phyloP scores from a whole-genome alignment of 2,797 vertebrate genomes.

The Selene dorsalis region DNA sequence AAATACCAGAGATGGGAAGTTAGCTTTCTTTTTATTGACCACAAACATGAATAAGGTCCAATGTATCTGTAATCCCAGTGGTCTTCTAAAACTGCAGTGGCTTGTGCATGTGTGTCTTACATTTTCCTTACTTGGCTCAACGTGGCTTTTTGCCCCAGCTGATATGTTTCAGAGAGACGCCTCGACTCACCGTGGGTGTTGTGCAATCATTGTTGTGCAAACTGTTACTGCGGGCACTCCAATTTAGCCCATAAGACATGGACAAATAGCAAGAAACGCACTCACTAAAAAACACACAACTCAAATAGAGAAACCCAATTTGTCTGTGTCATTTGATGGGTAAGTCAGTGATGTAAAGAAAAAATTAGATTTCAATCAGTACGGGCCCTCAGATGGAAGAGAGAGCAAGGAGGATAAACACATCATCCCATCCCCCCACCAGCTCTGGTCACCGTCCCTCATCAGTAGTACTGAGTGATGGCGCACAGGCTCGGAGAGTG shows the following conservation, averaged over 20 bases:
- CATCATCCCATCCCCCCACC: conserved; percentile 68
- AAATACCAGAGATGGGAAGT: conserved; percentile 37
- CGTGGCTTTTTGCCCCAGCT: conserved; percentile 40
- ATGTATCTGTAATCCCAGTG: conserved; percentile 26
- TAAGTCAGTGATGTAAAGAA: background rate
- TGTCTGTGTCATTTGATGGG: conserved; percentile 7
- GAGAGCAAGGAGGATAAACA: conserved; percentile 49
- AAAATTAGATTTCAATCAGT: conserved; percentile 22
- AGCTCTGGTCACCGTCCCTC: conserved; percentile 72
- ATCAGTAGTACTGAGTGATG: conserved; percentile 81
- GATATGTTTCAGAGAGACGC: conserved; percentile 51
- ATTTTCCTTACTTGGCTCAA: conserved; percentile 51
- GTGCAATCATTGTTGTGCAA: conserved; percentile 65
- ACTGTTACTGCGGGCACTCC: conserved; percentile 39
- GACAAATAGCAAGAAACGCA: conserved; percentile 30
- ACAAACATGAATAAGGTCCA: conserved; percentile 36
- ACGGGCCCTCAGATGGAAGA: conserved; percentile 14
- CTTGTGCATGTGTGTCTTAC: conserved; percentile 39
- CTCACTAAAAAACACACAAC: conserved; percentile 31
- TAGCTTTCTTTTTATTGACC: conserved; percentile 27
- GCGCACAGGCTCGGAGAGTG: conserved; percentile 73
- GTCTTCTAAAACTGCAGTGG: conserved; percentile 32
- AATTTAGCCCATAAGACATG: conserved; percentile 38
- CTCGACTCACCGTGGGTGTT: conserved; percentile 62
- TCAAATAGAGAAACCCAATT: conserved; percentile 18